Evolutionary conservation across 2,113 vertebrate genomes (phyloP).

Genomic region (Nesoenas mayeri): DNA sequence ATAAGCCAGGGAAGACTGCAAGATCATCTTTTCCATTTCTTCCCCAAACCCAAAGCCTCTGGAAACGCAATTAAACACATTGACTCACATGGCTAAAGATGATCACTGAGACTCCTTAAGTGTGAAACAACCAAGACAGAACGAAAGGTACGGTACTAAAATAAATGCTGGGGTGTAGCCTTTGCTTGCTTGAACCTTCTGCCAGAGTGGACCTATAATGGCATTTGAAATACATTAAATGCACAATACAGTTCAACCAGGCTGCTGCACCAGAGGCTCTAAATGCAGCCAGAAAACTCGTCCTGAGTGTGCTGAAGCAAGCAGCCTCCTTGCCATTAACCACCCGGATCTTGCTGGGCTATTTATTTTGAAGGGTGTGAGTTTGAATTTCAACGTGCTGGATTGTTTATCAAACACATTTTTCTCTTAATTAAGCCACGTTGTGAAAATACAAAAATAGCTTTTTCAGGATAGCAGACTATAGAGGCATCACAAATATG

Average conservation of each 20-base stretch:
- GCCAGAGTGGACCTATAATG: background rate
- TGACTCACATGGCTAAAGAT: background rate
- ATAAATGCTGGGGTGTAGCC: background rate
- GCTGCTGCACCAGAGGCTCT: background rate
- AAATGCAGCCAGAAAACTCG: background rate
- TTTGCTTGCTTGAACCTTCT: background rate
- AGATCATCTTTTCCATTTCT: background rate
- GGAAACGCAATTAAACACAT: background rate
- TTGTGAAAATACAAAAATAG: slow-evolving; percentile 5
- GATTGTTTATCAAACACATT: background rate
- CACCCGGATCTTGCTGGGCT: background rate
- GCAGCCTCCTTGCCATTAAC: background rate
- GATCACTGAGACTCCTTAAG: background rate
- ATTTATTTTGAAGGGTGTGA: background rate
- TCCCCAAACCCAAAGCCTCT: background rate
- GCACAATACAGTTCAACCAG: background rate
- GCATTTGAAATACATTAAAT: background rate
- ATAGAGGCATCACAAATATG: background rate
- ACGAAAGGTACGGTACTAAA: background rate
- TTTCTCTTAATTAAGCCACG: background rate
- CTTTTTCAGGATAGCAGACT: background rate
- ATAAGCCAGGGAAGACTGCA: background rate
- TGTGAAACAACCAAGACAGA: background rate
- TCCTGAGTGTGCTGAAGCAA: background rate
- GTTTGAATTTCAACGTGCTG: background rate